Conservation (phyloP, 2,113 vertebrate genomes). For the Corvus moneduloides region DNA sequence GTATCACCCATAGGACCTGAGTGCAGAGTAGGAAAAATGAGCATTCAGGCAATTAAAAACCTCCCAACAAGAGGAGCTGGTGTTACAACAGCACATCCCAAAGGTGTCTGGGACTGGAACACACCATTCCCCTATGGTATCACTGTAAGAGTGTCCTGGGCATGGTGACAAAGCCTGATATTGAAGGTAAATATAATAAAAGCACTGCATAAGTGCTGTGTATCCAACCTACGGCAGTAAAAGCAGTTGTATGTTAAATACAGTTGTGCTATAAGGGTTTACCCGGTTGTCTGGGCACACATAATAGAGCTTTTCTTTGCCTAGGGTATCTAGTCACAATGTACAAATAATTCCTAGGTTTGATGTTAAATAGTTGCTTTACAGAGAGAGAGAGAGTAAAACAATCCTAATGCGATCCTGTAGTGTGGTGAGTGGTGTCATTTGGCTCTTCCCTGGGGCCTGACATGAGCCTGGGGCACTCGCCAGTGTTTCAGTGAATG, state of each 20-base stretch:
- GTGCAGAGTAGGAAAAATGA: background rate
- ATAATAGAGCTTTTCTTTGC: background rate
- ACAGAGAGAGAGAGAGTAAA: background rate
- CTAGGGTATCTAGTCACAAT: background rate
- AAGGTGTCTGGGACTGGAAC: background rate
- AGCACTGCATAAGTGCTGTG: background rate
- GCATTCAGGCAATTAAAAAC: background rate
- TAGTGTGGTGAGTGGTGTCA: accelerated
- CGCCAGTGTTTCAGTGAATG: accelerated
- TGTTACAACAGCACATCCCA: background rate
- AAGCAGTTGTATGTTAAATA: background rate
- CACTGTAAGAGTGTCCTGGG: background rate
- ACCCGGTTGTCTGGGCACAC: background rate
- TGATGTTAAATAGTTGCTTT: background rate
- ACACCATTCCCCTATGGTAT: accelerated
- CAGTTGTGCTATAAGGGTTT: background rate
- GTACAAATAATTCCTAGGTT: background rate
- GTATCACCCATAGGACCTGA: background rate
- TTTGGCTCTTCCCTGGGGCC: background rate
- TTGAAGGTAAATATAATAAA: background rate
- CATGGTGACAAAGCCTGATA: background rate
- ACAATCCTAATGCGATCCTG: background rate
- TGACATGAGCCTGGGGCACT: background rate
- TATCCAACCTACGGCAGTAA: background rate
- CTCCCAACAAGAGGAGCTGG: background rate